Conservation (phyloP, 2,888 invertebrate species). For the Nemoura dubitans region DNA sequence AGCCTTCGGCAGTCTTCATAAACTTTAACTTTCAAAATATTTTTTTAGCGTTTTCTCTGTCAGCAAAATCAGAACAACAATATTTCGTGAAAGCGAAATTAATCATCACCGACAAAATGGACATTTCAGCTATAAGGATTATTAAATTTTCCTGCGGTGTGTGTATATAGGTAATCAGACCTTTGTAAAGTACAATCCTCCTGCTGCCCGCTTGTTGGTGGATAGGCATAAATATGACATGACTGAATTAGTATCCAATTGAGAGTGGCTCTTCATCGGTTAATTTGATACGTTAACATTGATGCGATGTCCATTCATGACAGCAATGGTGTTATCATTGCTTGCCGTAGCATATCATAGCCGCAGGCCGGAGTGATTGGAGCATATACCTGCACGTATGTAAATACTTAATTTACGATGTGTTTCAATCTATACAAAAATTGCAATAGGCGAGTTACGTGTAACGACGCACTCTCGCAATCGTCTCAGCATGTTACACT, state of each 20-base stretch:
- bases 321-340: neutral
- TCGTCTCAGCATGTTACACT: no score
- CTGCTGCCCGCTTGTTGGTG: neutral
- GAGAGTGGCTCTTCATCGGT: neutral
- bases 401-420: no score
- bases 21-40: neutral
- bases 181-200: neutral
- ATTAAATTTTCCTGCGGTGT: neutral
- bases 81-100: neutral
- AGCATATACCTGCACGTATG: no score
- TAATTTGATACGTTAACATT: neutral
- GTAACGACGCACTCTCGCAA: no score
- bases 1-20: neutral
- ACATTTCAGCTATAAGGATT: neutral
- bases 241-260: conserved; percentile 9
- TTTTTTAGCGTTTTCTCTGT: neutral
- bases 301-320: neutral
- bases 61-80: neutral
- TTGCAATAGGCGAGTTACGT: no score
- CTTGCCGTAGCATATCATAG: neutral
- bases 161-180: neutral
- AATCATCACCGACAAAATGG: neutral
- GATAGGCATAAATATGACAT: neutral
- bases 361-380: no score
- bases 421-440: no score